A percentile compares a stretch with the other conserved stretches of the same genome.
These are phyloP conservation scores for Eupithecia subumbrata DNA, from an alignment of 2,888 invertebrate species.

Conservation along the genomic window DNA sequence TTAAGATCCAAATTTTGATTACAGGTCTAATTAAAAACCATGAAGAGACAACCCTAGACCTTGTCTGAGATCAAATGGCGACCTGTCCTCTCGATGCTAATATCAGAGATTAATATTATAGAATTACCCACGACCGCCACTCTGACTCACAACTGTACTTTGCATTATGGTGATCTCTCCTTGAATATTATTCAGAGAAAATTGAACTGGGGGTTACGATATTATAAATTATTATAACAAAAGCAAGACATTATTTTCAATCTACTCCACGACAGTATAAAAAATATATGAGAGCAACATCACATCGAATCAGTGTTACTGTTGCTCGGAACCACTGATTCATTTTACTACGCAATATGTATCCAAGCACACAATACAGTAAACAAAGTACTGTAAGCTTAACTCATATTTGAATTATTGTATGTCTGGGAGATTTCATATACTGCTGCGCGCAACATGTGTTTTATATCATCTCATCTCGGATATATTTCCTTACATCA, in stretches of 20 bases:
- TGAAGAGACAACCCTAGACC: slow-evolving; percentile 39
- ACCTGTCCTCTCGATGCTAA: slow-evolving; percentile 72
- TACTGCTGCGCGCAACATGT: slow-evolving; percentile 69
- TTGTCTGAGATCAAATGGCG: slow-evolving; percentile 68
- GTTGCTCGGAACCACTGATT: slow-evolving; percentile 48
- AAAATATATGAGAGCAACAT: slow-evolving; percentile 14
- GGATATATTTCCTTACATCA: slow-evolving; percentile 68
- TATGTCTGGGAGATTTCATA: slow-evolving; percentile 63
- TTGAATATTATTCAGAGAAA: slow-evolving; percentile 46
- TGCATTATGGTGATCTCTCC: slow-evolving; percentile 58
- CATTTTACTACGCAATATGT: slow-evolving; percentile 15
- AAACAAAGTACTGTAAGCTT: slow-evolving; percentile 62
- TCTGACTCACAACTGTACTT: slow-evolving; percentile 58
- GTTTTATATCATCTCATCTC: slow-evolving; percentile 74
- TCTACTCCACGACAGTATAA: not conserved
- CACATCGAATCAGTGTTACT: slow-evolving; percentile 39
- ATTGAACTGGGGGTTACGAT: slow-evolving; percentile 37
- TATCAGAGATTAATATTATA: slow-evolving; percentile 69
- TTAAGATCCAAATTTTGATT: not conserved
- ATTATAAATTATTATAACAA: slow-evolving; percentile 22
- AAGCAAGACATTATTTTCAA: slow-evolving; percentile 15
- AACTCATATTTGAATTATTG: slow-evolving; percentile 77
- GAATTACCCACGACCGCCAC: slow-evolving; percentile 64
- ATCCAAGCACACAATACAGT: slow-evolving; percentile 42
- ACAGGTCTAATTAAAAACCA: not conserved